Base-by-base conservation (phyloP, 2,888 invertebrate genomes). In the Cyaniris semiargus region DNA sequence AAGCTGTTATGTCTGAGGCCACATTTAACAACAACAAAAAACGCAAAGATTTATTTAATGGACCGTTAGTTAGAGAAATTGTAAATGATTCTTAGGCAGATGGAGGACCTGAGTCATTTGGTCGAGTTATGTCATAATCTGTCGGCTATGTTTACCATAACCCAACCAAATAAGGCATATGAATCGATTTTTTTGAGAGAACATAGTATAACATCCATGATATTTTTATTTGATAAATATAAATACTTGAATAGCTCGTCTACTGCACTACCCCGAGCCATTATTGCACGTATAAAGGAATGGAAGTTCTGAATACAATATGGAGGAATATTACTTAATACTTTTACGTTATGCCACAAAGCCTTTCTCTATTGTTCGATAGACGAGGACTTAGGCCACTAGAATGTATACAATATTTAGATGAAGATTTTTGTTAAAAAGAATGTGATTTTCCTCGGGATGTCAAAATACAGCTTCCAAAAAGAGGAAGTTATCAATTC, bases 261-360 rank as follows among this genome's bases (percentile, higher is more conserved):
- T 27, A n/a, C 27, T 74, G 27, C 15, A 3, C n/a, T 27, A 31
- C 23, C 27, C 53, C 23, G 74, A 53, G 74, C 74, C 23, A 74
- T 74, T 74, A 74, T 74, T 74, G 44, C 74, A 53, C 74, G 74
- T 48, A 74, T 23, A 74, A 27, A 74, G 74, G 48, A 74, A 74
- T 53, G 48, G 48, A 74, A 48, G 3, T 74, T 23, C 53, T 27
- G 74, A 74, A 74, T 74, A 74, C 74, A 53, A 27, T 74, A 18
- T 53, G 53, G 74, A 27, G 72, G 74, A 74, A 74, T 74, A 74
- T 74, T 74, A 74, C 74, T 74, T 74, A 53, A 74, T 74, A 74
- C 74, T 74, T 74, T 53, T 74, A 27, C 74, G 48, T 74, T 53
- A 72, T 44, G 53, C 53, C 74, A 53, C 74, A 74, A 23, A 27